phyloP scores from a whole-genome alignment of 2,888 invertebrate species.

The Anagyrus pseudococci region DNA sequence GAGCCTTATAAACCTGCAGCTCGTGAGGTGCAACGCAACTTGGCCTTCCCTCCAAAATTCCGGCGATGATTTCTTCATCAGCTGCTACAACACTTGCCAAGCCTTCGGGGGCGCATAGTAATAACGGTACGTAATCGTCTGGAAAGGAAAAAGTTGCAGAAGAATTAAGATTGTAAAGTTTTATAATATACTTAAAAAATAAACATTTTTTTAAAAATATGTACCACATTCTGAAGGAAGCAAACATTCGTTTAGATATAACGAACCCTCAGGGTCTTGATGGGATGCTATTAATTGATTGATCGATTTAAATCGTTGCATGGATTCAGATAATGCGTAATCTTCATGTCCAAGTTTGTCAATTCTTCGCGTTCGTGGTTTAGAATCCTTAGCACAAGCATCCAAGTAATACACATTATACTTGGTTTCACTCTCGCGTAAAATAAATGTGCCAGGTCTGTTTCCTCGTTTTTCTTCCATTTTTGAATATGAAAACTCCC shows the following conservation, averaged over 20 bases:
- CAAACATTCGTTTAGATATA: constrained; percentile 77
- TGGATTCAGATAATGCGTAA: constrained; percentile 64
- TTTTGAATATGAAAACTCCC: constrained; percentile 84
- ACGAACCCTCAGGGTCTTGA: constrained; percentile 67
- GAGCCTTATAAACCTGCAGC: constrained; percentile 74
- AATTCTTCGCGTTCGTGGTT: constrained; percentile 52
- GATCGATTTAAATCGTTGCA: constrained; percentile 67
- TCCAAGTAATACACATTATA: constrained; percentile 85
- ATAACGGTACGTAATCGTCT: constrained; percentile 76
- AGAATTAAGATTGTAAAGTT: neutral
- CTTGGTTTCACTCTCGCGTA: constrained; percentile 81
- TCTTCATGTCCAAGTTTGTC: constrained; percentile 67
- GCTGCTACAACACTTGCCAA: constrained; percentile 67
- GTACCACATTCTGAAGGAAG: constrained; percentile 88
- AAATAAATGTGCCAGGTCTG: constrained; percentile 79
- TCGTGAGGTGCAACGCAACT: constrained; percentile 74
- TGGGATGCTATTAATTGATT: constrained; percentile 70
- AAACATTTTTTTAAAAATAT: constrained; percentile 24
- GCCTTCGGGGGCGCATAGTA: constrained; percentile 71
- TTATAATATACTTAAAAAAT: too few species aligned
- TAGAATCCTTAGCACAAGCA: constrained; percentile 73
- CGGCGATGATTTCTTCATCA: constrained; percentile 64
- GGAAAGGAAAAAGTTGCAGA: neutral
- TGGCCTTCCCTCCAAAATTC: constrained; percentile 63
- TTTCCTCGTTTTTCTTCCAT: constrained; percentile 79